These are phyloP conservation scores for Paradoxurus hermaphroditus DNA, from an alignment of 2,113 vertebrate species.

Conservation along the genomic window DNA sequence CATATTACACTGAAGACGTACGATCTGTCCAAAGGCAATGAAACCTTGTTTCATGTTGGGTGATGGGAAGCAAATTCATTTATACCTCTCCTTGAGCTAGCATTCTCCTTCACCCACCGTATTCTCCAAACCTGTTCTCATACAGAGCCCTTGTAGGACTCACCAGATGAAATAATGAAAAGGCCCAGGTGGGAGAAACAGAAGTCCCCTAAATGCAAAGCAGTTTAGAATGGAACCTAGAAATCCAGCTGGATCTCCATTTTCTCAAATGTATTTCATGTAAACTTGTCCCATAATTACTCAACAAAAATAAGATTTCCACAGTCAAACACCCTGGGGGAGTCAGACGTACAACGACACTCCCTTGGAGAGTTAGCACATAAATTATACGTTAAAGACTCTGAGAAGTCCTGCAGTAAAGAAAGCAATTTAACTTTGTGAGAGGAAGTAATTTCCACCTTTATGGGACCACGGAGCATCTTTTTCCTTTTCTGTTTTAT, in stretches of 20 bases:
- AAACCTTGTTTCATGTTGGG: neutral
- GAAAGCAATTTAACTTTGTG: neutral
- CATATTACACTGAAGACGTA: neutral
- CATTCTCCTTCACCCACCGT: neutral
- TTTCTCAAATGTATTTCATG: slow-evolving; percentile 20
- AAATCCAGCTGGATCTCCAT: neutral
- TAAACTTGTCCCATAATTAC: neutral
- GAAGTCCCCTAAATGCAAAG: neutral
- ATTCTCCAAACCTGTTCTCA: neutral
- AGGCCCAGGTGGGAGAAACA: neutral
- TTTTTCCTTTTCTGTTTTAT: neutral
- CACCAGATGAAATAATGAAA: neutral
- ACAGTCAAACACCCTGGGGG: neutral
- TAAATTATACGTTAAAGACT: neutral
- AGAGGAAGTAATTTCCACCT: neutral
- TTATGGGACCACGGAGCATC: neutral
- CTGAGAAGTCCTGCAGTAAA: neutral
- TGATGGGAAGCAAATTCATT: neutral
- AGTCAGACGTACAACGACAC: neutral
- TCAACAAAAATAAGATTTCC: neutral
- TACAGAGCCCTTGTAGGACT: neutral
- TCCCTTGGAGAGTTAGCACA: neutral
- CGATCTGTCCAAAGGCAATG: neutral
- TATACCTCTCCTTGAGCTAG: neutral
- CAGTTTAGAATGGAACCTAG: neutral